phyloP scores from a whole-genome alignment of 2,797 vertebrate genomes.

The Helicolenus hilgendorfi region DNA sequence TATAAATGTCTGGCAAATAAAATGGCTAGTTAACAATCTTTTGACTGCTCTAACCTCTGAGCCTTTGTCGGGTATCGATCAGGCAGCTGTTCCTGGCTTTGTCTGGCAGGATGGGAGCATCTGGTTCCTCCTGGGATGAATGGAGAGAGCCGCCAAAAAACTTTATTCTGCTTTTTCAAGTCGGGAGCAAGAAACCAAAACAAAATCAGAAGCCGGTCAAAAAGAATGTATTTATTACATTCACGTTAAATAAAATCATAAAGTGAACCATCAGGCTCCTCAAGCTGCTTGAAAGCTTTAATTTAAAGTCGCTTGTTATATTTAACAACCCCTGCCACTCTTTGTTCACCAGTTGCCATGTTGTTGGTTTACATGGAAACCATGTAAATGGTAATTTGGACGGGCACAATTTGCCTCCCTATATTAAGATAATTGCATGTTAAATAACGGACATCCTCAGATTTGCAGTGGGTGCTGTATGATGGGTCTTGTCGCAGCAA shows the following conservation, averaged over 20 bases:
- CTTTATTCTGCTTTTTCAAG: constrained; percentile 55
- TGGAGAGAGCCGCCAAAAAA: constrained; percentile 54
- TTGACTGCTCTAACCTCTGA: constrained; percentile 92
- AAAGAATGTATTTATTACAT: constrained; percentile 5
- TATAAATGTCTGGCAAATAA: constrained; percentile 93
- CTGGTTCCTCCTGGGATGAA: constrained; percentile 84
- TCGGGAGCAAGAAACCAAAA: constrained; percentile 40
- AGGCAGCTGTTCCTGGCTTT: constrained; percentile 90
- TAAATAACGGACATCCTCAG: constrained; percentile 77
- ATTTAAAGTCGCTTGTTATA: constrained; percentile 60
- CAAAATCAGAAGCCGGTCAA: neutral
- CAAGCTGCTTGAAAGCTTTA: constrained; percentile 39
- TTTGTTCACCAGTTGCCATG: constrained; percentile 63
- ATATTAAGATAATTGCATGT: constrained; percentile 84
- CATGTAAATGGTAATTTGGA: constrained; percentile 64
- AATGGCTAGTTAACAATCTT: constrained; percentile 94
- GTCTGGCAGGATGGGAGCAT: constrained; percentile 84
- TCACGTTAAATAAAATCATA: constrained; percentile 28
- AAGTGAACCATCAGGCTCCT: neutral
- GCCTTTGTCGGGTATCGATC: constrained; percentile 92
- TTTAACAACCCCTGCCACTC: constrained; percentile 36
- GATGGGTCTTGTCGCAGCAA: constrained; percentile 66
- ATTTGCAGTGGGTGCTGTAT: constrained; percentile 64
- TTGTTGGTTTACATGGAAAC: constrained; percentile 73
- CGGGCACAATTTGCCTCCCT: constrained; percentile 72